Evolutionary conservation across 2,797 vertebrate species (phyloP).

Genomic region (Macrochelys suwanniensis): DNA sequence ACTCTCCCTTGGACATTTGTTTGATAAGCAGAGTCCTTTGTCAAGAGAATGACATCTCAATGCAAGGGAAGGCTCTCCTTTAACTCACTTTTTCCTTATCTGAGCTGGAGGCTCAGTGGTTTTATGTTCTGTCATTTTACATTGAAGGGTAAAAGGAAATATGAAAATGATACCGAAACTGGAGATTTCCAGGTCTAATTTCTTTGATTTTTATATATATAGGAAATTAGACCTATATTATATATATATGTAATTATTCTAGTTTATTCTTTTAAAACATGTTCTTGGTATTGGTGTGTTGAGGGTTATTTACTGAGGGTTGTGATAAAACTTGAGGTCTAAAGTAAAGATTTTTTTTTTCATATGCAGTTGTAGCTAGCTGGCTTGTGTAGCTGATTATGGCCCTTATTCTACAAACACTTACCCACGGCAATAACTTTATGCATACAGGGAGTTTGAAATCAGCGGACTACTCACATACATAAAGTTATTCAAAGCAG

Average conservation of each 20-base stretch:
- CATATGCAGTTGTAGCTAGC: background rate
- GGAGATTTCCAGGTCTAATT: background rate
- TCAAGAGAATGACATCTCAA: background rate
- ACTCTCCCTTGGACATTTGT: background rate
- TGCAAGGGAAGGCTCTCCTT: background rate
- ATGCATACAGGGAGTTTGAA: background rate
- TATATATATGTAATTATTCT: too few species aligned
- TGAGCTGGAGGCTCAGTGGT: background rate
- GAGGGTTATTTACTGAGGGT: background rate
- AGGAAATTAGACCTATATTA: too few species aligned
- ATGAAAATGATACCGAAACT: background rate
- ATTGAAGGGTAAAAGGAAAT: background rate
- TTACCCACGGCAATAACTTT: background rate
- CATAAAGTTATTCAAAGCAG: background rate
- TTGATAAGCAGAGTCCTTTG: slow-evolving; percentile 7
- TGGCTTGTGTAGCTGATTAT: background rate
- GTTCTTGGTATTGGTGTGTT: background rate
- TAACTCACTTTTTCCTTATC: background rate
- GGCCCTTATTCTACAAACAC: background rate
- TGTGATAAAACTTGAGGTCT: background rate
- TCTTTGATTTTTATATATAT: background rate
- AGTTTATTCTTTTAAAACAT: background rate
- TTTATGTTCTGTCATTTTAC: slow-evolving; percentile 4
- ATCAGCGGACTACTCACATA: background rate
- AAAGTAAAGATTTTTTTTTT: background rate